phyloP scores from a whole-genome alignment of 2,888 invertebrate genomes.

The Bedellia somnulentella region DNA sequence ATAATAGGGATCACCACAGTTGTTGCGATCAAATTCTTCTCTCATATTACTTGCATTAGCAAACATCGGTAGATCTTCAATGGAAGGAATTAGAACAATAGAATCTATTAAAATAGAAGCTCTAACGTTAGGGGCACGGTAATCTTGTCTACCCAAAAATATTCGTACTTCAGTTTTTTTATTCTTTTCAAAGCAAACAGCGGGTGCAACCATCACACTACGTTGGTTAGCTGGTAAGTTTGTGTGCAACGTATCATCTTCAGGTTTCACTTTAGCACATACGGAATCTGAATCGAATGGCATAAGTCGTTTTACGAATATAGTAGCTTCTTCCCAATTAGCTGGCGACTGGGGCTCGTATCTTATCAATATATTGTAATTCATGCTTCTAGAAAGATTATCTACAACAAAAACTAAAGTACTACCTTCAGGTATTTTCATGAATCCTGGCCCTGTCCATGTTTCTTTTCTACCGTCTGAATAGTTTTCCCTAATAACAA shows the following conservation, averaged over 20 bases:
- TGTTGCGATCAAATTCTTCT: slow-evolving; percentile 75
- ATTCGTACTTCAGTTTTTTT: slow-evolving; percentile 83
- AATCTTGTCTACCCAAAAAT: slow-evolving; percentile 78
- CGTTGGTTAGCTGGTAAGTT: slow-evolving; percentile 69
- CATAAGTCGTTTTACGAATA: slow-evolving; percentile 77
- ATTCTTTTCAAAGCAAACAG: slow-evolving; percentile 88
- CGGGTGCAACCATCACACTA: slow-evolving; percentile 72
- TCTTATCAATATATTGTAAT: slow-evolving; percentile 86
- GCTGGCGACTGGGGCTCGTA: slow-evolving; percentile 82
- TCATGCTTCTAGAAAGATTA: slow-evolving; percentile 80
- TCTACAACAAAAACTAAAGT: slow-evolving; percentile 81
- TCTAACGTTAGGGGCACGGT: slow-evolving; percentile 69
- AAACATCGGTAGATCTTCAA: slow-evolving; percentile 80
- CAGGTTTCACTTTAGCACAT: slow-evolving; percentile 76
- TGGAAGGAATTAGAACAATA: slow-evolving; percentile 78
- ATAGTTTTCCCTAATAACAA: slow-evolving; percentile 79
- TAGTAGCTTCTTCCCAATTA: slow-evolving; percentile 83
- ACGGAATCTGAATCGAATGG: slow-evolving; percentile 75
- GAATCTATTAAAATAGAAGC: slow-evolving; percentile 94
- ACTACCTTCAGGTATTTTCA: slow-evolving; percentile 83
- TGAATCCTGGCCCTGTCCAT: slow-evolving; percentile 94
- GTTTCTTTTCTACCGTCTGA: slow-evolving; percentile 71
- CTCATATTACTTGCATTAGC: slow-evolving; percentile 65
- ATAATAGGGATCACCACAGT: slow-evolving; percentile 79
- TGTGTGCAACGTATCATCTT: slow-evolving; percentile 72